Base-by-base conservation (phyloP, 2,888 invertebrate species). In the Luperina nickerlii region DNA sequence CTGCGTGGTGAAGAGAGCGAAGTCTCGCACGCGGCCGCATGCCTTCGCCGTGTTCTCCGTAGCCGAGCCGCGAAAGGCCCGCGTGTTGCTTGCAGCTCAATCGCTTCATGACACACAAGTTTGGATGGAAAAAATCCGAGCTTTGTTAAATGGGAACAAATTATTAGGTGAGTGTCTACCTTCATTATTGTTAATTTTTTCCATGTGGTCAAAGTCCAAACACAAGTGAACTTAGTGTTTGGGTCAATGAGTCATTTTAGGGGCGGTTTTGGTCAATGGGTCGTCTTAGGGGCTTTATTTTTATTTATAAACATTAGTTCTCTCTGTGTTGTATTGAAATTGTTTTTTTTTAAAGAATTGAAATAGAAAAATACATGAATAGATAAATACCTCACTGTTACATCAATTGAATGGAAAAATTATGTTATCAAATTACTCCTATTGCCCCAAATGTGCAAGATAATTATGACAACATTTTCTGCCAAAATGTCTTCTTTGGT, bases 31-130 rank as follows among this genome's bases (percentile, higher is more conserved):
- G 6, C 97, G 98, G 87, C 97, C 97, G 57, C 97, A 97, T 90
- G 98, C 98, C 20, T 98, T 98, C 91, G 98, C 98, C 6, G 97
- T 98, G 81, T 98, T 98, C 90, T 96, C 97, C 13, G 91, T 96
- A 0, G 97, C 96, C 24, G 96, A 97, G 74, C 97, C 97, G 63
- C 96, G 97, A 75, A 98, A 98, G 90, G 97, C 98, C 0, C 94
- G 98, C 24, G 93, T 98, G 27, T 97, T 98, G 83, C 95, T 98
- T 79, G 97, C 98, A 0, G 98, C 98, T 0, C 96, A 94, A 76
- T 97, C 97, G 0, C 97, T 98, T 85, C 97, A 97, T 38, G 98
- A 98, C 82, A 97, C 97, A 11, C 98, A 98, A 89, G 91, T 96
- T 73, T 98, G 98, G 98, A 98, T 98, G 97, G 96, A 97, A 20